These are phyloP conservation scores for Cetoscarus ocellatus DNA, from an alignment of 2,797 vertebrate genomes.

Conservation along the genomic window DNA sequence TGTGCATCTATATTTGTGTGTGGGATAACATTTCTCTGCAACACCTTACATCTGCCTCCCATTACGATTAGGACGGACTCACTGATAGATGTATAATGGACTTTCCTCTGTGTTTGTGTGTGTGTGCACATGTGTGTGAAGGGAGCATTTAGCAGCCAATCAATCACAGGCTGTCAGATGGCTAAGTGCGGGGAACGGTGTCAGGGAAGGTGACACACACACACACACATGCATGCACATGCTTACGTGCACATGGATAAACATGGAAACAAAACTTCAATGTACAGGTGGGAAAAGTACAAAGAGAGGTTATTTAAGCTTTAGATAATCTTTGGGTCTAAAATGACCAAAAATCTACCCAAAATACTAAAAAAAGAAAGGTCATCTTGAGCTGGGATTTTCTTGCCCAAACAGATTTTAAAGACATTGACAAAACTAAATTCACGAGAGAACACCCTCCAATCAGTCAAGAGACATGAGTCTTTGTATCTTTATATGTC, in stretches of 20 bases:
- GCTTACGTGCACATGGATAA: neutral
- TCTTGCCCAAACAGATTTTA: too few relatives aligned
- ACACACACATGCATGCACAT: slow-evolving; percentile 19
- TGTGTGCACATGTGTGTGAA: slow-evolving; percentile 53
- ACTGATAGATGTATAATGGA: slow-evolving; percentile 70
- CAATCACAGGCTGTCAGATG: slow-evolving; percentile 76
- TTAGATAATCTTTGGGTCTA: neutral
- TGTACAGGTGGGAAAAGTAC: neutral
- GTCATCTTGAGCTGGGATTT: too few relatives aligned
- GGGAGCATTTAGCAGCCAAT: slow-evolving; percentile 72
- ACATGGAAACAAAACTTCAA: slow-evolving; percentile 7
- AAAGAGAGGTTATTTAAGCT: slow-evolving; percentile 16
- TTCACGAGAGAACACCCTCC: too few relatives aligned
- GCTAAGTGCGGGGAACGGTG: slow-evolving; percentile 72
- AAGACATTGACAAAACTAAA: too few relatives aligned
- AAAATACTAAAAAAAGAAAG: too few relatives aligned
- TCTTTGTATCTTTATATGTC: too few relatives aligned
- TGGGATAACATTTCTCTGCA: slow-evolving; percentile 19
- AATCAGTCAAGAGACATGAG: too few relatives aligned
- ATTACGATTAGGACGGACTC: slow-evolving; percentile 66
- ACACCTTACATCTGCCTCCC: slow-evolving; percentile 74
- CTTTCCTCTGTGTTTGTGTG: slow-evolving; percentile 43
- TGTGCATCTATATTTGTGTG: slow-evolving; percentile 12
- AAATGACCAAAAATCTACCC: too few relatives aligned
- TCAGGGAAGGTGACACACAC: slow-evolving; percentile 66